Evolutionary conservation across 2,888 invertebrate species (phyloP), one percentile per base, ranked within the genome.

Genomic region (Eudasyphora cyanicolor): DNA sequence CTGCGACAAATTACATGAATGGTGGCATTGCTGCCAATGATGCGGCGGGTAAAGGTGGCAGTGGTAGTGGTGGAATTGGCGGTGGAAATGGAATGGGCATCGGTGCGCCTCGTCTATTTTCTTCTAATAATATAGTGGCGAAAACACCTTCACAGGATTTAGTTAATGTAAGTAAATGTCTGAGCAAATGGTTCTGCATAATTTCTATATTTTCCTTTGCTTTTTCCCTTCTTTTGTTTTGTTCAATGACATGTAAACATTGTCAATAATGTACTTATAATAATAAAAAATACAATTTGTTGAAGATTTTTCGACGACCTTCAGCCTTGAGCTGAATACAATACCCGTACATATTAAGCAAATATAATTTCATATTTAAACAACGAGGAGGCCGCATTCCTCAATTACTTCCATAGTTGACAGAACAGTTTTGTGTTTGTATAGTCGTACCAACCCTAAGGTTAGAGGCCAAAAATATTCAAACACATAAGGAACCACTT

Each of bases 91-190:
- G 24, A 29, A 80, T 62, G 64, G 79, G 62, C 17, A 14, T 82
- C 45, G 85, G 82, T 74, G 85, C 79, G 54, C 57, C 70, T 45
- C 75, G 57, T 71, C 75, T 75, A 57, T 64, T 81, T 14, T 57
- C 77, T 42, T 21, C 75, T 64, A 89, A 87, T 75, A 84, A 87
- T 76, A 86, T 87, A 62, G 87, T 88, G 42, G 87, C 88, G 35
- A 89, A 89, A 82, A 90, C 90, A 80, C 90, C 90, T 79, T 89
- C 88, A 64, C 87, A 88, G 86, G 90, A 90, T 86, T 86, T 90
- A 85, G 89, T 90, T 54, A 90, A 89, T 86, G 90, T 90, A 82
- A 88, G 89, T 86, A 45, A 2, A 69, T 14, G n/a, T 5, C 35
- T 21, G 71, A 38, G 24, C 42, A 21, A 42, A 42, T 57, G 42